Conservation (phyloP, 2,888 invertebrate species). For the Papilio demoleus region DNA sequence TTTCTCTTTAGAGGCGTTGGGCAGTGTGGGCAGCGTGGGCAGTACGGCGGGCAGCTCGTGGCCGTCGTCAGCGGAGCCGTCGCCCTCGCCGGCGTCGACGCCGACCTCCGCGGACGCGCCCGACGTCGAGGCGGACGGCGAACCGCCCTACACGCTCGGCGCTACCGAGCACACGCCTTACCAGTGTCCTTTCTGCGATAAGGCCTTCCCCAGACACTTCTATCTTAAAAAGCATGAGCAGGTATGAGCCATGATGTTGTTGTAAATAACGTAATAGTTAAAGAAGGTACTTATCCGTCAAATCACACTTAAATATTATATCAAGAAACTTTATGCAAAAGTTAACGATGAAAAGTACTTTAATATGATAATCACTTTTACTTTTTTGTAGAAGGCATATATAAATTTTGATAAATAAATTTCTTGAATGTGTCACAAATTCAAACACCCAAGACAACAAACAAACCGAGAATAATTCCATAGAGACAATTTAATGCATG, state of each 20-base stretch:
- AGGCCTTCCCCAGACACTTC: constrained; percentile 93
- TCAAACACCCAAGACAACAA: constrained; percentile 19
- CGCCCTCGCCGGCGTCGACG: constrained; percentile 85
- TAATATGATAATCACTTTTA: too few relatives aligned
- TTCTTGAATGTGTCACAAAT: not conserved
- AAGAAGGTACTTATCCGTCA: too few relatives aligned
- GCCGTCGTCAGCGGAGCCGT: constrained; percentile 86
- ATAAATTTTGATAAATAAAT: not conserved
- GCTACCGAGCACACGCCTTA: constrained; percentile 91
- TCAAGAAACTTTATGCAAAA: not conserved
- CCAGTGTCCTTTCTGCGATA: constrained; percentile 96
- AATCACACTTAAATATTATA: not conserved
- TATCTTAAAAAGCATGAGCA: constrained; percentile 96
- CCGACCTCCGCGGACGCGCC: constrained; percentile 87
- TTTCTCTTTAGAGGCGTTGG: constrained; percentile 83
- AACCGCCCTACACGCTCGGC: constrained; percentile 86
- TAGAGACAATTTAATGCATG: constrained; percentile 29
- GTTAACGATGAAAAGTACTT: not conserved
- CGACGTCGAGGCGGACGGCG: constrained; percentile 84
- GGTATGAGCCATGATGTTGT: constrained; percentile 78
- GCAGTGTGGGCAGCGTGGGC: constrained; percentile 66
- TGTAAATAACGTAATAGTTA: too few relatives aligned
- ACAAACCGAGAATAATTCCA: constrained; percentile 31
- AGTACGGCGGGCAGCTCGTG: constrained; percentile 87
- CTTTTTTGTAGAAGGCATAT: too few relatives aligned